These are phyloP conservation scores for Tetrax tetrax DNA, from an alignment of 2,113 vertebrate species.

Conservation along the genomic window DNA sequence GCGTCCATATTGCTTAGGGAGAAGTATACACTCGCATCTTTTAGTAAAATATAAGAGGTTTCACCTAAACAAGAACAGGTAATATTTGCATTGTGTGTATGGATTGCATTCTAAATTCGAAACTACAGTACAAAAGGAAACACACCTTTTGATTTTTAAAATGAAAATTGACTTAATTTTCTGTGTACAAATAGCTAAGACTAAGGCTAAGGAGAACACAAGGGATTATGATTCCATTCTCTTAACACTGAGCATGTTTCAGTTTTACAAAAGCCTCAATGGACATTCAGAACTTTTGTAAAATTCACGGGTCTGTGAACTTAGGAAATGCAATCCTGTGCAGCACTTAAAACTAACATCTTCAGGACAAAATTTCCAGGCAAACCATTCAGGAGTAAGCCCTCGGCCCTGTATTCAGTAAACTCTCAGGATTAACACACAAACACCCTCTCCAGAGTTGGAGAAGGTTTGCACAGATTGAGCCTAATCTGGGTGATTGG, in stretches of 20 bases:
- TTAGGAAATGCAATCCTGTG: neutral
- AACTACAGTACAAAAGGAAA: neutral
- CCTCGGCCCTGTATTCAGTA: neutral
- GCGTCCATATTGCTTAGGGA: neutral
- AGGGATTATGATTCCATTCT: neutral
- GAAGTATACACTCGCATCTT: neutral
- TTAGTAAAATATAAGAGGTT: neutral
- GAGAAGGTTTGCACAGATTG: neutral
- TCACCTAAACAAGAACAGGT: neutral
- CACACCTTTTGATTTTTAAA: neutral
- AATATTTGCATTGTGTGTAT: neutral
- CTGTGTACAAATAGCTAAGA: neutral
- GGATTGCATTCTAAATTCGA: neutral
- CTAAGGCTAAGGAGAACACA: neutral
- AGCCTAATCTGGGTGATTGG: neutral
- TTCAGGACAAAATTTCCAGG: neutral
- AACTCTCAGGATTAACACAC: neutral
- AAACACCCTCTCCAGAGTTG: neutral
- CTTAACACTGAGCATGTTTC: neutral
- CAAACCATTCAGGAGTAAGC: neutral
- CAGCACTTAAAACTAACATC: neutral
- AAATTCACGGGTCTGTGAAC: neutral
- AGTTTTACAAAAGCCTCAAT: neutral
- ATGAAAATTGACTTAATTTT: neutral
- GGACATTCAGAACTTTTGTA: neutral